These are phyloP conservation scores for Rhopalosiphum nymphaeae DNA, from an alignment of 2,888 invertebrate genomes.

Conservation along the genomic window DNA sequence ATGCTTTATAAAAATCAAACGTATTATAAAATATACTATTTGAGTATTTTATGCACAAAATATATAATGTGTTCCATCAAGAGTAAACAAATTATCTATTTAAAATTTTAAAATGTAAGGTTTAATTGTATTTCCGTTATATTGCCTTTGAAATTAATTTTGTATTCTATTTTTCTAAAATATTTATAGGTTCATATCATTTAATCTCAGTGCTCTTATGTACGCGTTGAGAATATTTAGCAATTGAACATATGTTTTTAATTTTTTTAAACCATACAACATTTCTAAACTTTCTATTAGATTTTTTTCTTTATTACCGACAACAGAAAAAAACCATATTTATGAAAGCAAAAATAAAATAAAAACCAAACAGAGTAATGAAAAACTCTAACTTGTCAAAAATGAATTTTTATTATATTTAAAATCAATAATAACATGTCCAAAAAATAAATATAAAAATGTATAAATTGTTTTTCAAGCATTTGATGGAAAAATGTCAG, in stretches of 20 bases:
- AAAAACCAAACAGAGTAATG: neutral
- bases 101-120: neutral
- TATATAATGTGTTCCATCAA: neutral
- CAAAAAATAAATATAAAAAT: neutral
- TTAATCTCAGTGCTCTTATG: neutral
- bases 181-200: neutral
- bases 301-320: neutral
- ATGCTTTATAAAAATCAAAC: neutral
- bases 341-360: neutral
- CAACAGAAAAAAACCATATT: neutral
- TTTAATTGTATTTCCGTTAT: neutral
- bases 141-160: neutral
- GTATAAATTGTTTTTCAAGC: neutral
- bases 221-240: neutral
- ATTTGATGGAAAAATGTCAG: neutral
- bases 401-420: neutral
- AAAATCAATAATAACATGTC: neutral
- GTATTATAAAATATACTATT: neutral
- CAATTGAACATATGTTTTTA: neutral
- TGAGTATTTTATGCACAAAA: neutral
- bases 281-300: neutral
- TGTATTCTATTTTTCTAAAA: neutral
- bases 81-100: neutral
- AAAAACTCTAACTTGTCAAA: conserved; percentile 22
- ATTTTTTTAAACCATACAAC: neutral